phyloP scores from a whole-genome alignment of 2,113 vertebrate species.

The Turnix velox region DNA sequence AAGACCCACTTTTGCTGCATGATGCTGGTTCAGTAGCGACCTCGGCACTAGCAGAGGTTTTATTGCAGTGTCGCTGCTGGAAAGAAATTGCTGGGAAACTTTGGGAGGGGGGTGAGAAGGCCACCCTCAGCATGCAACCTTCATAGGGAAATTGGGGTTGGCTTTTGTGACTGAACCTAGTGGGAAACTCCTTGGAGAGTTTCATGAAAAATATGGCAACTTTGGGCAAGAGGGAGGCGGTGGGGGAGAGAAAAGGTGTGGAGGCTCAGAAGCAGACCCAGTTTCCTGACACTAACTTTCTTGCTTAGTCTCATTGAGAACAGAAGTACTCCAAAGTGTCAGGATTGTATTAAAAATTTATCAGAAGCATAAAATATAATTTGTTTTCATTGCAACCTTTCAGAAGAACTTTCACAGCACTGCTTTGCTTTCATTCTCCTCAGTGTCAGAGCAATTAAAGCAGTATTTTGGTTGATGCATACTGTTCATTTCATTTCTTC shows the following conservation, averaged over 20 bases:
- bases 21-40: fast-evolving
- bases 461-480: background rate
- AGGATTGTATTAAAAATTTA: background rate
- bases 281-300: background rate
- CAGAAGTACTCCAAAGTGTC: background rate
- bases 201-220: background rate
- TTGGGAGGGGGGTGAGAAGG: background rate
- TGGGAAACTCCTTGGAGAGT: background rate
- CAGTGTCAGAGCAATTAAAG: background rate
- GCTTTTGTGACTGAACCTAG: background rate
- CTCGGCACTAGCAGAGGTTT: background rate
- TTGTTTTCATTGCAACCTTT: background rate
- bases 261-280: background rate
- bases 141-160: background rate
- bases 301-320: background rate
- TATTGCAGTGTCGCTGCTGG: background rate
- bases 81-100: background rate
- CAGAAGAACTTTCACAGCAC: background rate
- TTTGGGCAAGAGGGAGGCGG: fast-evolving
- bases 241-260: background rate
- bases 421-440: background rate
- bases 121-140: background rate
- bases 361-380: background rate
- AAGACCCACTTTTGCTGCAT: background rate
- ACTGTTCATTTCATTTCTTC: background rate